Evolutionary conservation across 2,888 invertebrate species (phyloP).

Genomic region (Xylota sylvarum): DNA sequence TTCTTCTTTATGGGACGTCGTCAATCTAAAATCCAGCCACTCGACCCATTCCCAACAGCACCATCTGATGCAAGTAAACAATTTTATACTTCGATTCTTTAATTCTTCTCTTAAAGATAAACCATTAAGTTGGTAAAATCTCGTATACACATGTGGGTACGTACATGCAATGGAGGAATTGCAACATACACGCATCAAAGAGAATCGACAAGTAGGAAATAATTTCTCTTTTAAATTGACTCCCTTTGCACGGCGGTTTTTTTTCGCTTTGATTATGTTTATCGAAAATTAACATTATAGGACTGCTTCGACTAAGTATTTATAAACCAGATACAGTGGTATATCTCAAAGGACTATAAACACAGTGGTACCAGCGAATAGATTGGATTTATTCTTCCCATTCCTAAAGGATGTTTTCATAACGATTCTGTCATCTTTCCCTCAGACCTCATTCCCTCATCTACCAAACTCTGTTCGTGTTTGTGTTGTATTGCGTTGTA

Average conservation of each 20-base stretch:
- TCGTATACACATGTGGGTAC: too few species aligned
- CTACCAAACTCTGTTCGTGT: neutral
- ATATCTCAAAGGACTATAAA: slow-evolving; percentile 43
- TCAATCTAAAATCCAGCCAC: too few species aligned
- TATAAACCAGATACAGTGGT: slow-evolving; percentile 5
- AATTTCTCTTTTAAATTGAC: slow-evolving; percentile 17
- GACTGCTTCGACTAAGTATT: slow-evolving; percentile 1
- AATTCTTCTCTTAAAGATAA: too few species aligned
- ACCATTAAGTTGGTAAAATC: too few species aligned
- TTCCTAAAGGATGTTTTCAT: slow-evolving; percentile 11
- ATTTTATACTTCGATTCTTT: too few species aligned
- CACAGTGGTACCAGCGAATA: slow-evolving; percentile 17
- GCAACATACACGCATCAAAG: slow-evolving; percentile 2
- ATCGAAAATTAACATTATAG: slow-evolving; percentile 61
- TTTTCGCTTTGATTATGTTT: slow-evolving; percentile 51
- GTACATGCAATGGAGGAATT: too few species aligned
- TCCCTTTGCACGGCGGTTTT: neutral
- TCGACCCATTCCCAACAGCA: too few species aligned
- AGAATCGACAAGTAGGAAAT: neutral
- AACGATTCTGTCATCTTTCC: slow-evolving; percentile 40
- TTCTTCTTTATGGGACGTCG: too few species aligned
- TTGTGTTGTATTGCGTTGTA: slow-evolving; percentile 46
- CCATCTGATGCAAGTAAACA: too few species aligned
- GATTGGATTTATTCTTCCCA: slow-evolving; percentile 11
- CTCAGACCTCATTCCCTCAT: neutral